Conservation (phyloP, 2,113 vertebrate genomes). For the Pungitius pungitius region DNA sequence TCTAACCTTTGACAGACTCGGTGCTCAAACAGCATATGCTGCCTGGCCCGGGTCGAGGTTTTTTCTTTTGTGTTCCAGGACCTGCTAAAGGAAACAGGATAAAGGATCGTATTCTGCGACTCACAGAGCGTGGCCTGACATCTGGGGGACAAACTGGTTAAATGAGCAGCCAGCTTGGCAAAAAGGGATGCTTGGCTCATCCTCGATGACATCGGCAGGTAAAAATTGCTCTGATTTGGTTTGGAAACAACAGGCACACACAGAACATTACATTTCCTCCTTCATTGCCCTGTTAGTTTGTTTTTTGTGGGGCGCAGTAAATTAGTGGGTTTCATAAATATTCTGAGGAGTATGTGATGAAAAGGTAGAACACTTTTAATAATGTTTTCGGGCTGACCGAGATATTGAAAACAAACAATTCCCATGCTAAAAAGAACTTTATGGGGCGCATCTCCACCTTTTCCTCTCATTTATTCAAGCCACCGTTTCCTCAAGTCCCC, state of each 20-base stretch:
- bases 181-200: constrained; percentile 39
- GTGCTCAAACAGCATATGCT: constrained; percentile 49
- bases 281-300: neutral
- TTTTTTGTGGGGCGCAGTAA: too few relatives aligned
- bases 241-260: constrained; percentile 44
- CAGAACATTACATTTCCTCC: constrained; percentile 5
- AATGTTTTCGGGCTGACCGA: neutral
- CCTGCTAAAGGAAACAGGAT: constrained; percentile 47
- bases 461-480: constrained; percentile 70
- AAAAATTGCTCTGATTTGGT: constrained; percentile 32
- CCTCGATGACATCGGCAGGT: constrained; percentile 37
- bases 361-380: neutral
- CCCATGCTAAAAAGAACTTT: constrained; percentile 51
- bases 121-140: constrained; percentile 40
- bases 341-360: neutral
- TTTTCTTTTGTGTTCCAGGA: constrained; percentile 34
- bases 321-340: neutral
- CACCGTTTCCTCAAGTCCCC: constrained; percentile 63
- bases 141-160: constrained; percentile 57
- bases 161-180: constrained; percentile 54
- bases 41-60: constrained; percentile 38
- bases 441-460: constrained; percentile 61
- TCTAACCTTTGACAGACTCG: constrained; percentile 79
- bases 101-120: constrained; percentile 33
- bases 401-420: constrained; percentile 29